Evolutionary conservation across 2,113 vertebrate species (phyloP).

Genomic region (Ochotona princeps): DNA sequence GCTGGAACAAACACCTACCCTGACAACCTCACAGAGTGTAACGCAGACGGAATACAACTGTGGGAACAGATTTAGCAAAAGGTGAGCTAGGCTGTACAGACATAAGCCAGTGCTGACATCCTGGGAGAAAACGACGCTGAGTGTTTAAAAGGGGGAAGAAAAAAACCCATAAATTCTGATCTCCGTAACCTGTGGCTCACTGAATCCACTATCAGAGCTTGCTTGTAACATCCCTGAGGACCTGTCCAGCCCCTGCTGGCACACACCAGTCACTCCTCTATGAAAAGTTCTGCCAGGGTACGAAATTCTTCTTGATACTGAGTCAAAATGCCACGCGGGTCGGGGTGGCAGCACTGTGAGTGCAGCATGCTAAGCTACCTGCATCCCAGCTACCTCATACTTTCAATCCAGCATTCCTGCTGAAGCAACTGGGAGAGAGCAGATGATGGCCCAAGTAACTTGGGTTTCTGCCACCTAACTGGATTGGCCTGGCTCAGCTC

Average conservation of each 20-base stretch:
- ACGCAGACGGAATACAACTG: neutral
- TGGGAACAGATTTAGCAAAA: conserved; percentile 50
- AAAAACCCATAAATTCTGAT: conserved; percentile 16
- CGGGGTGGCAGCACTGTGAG: too few species aligned
- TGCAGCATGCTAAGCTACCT: too few species aligned
- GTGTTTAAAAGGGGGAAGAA: conserved; percentile 52
- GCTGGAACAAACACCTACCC: conserved; percentile 31
- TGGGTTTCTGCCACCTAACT: too few species aligned
- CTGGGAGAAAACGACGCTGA: neutral
- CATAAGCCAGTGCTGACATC: neutral
- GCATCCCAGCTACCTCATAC: too few species aligned
- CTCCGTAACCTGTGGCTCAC: neutral
- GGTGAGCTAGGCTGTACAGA: neutral
- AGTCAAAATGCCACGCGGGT: conserved; percentile 16
- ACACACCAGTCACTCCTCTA: conserved; percentile 13
- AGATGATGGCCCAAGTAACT: too few species aligned
- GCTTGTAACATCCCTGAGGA: neutral
- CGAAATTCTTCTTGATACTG: neutral
- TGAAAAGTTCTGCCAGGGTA: neutral
- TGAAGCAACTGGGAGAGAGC: too few species aligned
- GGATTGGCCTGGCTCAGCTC: too few species aligned
- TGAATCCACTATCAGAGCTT: neutral
- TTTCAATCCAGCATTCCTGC: too few species aligned
- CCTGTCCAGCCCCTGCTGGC: neutral
- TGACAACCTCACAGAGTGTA: neutral